A percentile compares a stretch with the other conserved stretches of the same genome.
Evolutionary conservation across 2,888 invertebrate species (phyloP).

Genomic region (Limnephilus lunatus): DNA sequence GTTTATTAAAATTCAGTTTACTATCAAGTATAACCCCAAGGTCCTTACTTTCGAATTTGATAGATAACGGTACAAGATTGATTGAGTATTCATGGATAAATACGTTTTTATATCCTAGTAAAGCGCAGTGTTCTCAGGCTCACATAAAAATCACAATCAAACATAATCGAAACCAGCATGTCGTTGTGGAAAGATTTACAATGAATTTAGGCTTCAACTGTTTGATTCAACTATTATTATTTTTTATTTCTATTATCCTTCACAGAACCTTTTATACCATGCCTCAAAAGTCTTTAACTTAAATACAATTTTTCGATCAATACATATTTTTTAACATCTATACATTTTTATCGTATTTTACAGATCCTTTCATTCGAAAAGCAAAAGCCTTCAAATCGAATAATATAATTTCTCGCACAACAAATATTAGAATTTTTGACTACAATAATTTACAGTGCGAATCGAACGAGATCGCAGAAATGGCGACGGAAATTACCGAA

Average conservation of each 20-base stretch:
- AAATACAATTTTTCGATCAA: neutral
- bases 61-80: too few species aligned
- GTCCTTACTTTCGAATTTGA: too few species aligned
- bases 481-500: slow-evolving; percentile 55
- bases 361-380: neutral
- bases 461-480: slow-evolving; percentile 13
- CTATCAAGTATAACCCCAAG: too few species aligned
- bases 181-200: too few species aligned
- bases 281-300: neutral
- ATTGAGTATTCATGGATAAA: too few species aligned
- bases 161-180: too few species aligned
- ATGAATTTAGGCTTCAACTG: too few species aligned
- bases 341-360: neutral
- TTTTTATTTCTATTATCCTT: neutral
- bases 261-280: neutral
- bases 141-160: too few species aligned
- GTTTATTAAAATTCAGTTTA: too few species aligned
- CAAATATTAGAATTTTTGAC: neutral
- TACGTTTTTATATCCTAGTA: too few species aligned
- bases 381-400: neutral
- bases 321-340: neutral
- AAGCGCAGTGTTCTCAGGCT: too few species aligned
- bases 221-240: too few species aligned
- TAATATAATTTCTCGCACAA: neutral
- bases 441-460: neutral